These are phyloP conservation scores for Mythimna ferrago DNA, from an alignment of 2,888 invertebrate species.

Conservation along the genomic window DNA sequence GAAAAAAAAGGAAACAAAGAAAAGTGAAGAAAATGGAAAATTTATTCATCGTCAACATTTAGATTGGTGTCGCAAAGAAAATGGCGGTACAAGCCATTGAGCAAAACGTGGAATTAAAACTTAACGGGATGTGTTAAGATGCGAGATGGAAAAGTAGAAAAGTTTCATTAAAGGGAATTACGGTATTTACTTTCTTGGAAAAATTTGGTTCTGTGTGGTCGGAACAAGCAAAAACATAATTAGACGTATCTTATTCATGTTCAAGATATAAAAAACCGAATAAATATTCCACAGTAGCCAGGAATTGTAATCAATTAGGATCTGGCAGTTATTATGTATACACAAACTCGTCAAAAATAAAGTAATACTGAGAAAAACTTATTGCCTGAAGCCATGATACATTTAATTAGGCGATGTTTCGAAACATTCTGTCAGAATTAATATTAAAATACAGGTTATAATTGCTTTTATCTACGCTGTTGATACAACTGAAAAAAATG, in stretches of 20 bases:
- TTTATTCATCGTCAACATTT: slow-evolving; percentile 79
- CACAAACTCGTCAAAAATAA: background rate
- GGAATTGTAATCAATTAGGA: slow-evolving; percentile 2
- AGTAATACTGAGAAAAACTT: background rate
- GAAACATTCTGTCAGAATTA: background rate
- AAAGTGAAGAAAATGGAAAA: slow-evolving; percentile 73
- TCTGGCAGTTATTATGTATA: background rate
- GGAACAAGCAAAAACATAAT: background rate
- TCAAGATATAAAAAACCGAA: background rate
- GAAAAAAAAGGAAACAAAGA: slow-evolving; percentile 66
- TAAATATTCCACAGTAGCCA: background rate
- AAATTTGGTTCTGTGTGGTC: slow-evolving; percentile 7
- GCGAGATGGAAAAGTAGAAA: slow-evolving; percentile 37
- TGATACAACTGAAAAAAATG: background rate
- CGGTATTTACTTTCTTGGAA: slow-evolving; percentile 30
- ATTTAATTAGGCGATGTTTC: background rate
- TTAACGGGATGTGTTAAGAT: slow-evolving; percentile 65
- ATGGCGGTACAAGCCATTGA: slow-evolving; percentile 69
- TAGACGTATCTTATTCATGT: background rate
- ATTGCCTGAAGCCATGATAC: background rate
- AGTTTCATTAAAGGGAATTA: slow-evolving; percentile 52
- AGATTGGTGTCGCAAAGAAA: slow-evolving; percentile 66
- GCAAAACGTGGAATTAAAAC: slow-evolving; percentile 71
- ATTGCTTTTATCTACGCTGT: background rate
- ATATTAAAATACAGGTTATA: background rate